phyloP scores from a whole-genome alignment of 2,888 invertebrate genomes.

The Calliopum simillimum region DNA sequence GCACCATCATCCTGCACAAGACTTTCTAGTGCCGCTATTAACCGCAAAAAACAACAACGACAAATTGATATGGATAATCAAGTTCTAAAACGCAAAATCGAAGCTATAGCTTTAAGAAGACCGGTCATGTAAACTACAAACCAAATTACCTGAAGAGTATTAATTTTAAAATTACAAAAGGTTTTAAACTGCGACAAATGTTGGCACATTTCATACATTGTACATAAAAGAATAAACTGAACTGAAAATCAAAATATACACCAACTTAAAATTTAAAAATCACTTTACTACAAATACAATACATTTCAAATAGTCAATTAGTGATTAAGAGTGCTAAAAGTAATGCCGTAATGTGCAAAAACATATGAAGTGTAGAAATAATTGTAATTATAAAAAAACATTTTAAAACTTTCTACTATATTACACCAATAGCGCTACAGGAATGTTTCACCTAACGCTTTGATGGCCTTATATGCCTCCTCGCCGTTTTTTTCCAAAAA shows the following conservation, averaged over 20 bases:
- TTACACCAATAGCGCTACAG: conserved; percentile 25
- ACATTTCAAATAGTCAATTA: no score
- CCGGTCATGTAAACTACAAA: conserved; percentile 7
- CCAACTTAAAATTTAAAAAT: no score
- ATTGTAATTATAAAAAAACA: neutral
- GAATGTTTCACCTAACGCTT: conserved; percentile 60
- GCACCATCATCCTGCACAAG: conserved; percentile 44
- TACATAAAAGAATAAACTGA: no score
- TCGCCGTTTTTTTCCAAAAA: conserved; percentile 61
- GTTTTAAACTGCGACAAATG: no score
- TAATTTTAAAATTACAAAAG: no score
- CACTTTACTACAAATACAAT: no score
- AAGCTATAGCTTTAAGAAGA: conserved; percentile 55
- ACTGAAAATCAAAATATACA: no score
- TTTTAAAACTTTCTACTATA: neutral
- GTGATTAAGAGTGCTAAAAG: no score
- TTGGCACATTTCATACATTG: no score
- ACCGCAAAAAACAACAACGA: conserved; percentile 70
- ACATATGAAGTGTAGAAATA: no score
- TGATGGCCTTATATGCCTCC: conserved; percentile 59
- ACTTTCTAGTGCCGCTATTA: conserved; percentile 55
- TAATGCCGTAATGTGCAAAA: no score
- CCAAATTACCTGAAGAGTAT: no score
- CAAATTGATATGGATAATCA: conserved; percentile 73
- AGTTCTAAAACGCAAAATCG: conserved; percentile 66